Evolutionary conservation across 1,140 invertebrate species (phyloP), one percentile per base, ranked within the genome.

Genomic region (Propsilocerus akamusi): DNA sequence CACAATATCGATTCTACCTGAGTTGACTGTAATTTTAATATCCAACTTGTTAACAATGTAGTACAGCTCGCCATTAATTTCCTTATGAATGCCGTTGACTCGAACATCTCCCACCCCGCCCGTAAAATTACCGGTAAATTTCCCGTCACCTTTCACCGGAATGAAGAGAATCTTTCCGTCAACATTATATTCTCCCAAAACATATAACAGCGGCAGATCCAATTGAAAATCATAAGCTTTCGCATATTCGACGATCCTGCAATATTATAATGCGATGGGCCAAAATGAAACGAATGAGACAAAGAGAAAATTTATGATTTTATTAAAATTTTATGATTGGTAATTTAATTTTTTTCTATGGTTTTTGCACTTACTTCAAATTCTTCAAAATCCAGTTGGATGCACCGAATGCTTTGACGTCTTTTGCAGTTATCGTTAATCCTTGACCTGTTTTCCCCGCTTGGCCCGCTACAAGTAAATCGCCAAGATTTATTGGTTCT

Each of bases 401-500:
- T n/a, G 76, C 72, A 6, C 77, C 77, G 46, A 63, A 68, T 2
- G 74, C 70, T 11, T 64, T 66, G 0, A 80, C 58, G 52, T 81
- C 64, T 26, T 61, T 71, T 12, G 70, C 70, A 11, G 60, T 67
- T 28, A 80, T 65, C 54, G 60, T 71, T 12, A 81, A 58, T 0
- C 70, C 73, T n/a, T 56, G 49, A 12, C 63, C 66, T 14, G 57
- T 57, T 50, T 64, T 57, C 8, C 67, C 65, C 30, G n/a, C n/a
- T n/a, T n/a, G n/a, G n/a, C 78, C 68, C 0, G 70, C 56, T 8
- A 71, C 68, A 11, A 70, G 68, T 3, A 79, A 54, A 55, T 78
- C 72, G n/a, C 72, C 69, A 22, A 80, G 66, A 24, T 71, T 53
- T 14, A 82, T 60, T 6, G 77, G 77, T 53, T 80, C 76, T 46